Conservation (phyloP, 2,888 invertebrate genomes). For the Agapostemon virescens region DNA sequence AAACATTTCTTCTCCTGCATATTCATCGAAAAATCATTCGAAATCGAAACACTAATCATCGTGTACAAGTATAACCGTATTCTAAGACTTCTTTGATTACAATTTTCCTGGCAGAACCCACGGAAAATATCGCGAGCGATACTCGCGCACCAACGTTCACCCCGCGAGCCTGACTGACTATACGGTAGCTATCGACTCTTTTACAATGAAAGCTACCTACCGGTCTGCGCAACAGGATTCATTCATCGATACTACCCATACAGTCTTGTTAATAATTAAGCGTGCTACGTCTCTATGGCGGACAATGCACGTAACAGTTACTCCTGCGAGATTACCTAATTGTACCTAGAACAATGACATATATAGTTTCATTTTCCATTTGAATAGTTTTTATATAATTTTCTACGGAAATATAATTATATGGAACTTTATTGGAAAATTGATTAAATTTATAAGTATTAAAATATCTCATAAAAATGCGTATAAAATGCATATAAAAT, state of each 20-base stretch:
- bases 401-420: background rate
- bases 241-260: constrained; percentile 64
- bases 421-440: background rate
- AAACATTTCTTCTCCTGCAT: constrained; percentile 39
- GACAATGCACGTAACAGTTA: constrained; percentile 29
- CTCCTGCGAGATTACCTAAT: constrained; percentile 28
- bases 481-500: background rate
- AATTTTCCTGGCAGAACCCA: constrained; percentile 8
- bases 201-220: constrained; percentile 58
- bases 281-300: constrained; percentile 51
- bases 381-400: background rate
- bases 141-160: constrained; percentile 42
- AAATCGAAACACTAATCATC: constrained; percentile 34
- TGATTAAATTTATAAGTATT: background rate
- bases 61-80: background rate
- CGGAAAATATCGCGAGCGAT: constrained; percentile 17
- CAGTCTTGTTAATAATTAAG: constrained; percentile 57
- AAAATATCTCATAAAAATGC: background rate
- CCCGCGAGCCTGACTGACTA: constrained; percentile 44
- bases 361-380: background rate
- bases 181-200: constrained; percentile 61
- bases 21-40: constrained; percentile 15
- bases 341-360: background rate
- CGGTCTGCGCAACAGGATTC: constrained; percentile 69
- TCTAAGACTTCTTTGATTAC: background rate